Evolutionary conservation across 2,888 invertebrate species (phyloP), one percentile per base, ranked within the genome.

Genomic region (Ichneumon xanthorius): DNA sequence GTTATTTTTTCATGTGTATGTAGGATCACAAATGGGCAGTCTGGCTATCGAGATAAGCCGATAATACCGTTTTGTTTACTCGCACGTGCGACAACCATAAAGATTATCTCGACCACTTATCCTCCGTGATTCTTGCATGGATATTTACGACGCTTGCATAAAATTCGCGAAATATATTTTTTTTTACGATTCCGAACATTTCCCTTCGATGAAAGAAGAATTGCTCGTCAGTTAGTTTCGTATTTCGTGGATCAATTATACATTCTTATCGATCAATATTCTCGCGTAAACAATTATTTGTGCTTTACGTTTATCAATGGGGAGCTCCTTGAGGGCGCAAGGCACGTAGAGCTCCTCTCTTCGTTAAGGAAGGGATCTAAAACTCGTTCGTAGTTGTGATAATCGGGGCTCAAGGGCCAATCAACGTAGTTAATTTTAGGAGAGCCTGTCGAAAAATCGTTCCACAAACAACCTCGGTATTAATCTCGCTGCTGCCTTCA

Each of bases 391-490:
- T 80, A 87, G 79, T 82, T 73, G 86, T 82, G 89, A 88, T 87
- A 89, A 90, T 89, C 89, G 71, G 84, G 86, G 89, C 87, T 90
- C 88, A 88, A 89, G 85, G 83, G 81, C 88, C 88, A 90, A 90
- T 89, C 90, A 88, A 84, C 81, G 81, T 80, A 84, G 87, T 88
- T 91, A 90, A 92, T 92, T 91, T 91, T 76, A 87, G 86, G 84
- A 88, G 80, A 87, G 75, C 67, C 84, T 75, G 87, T 88, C 86
- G 88, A 91, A 92, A 91, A 92, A 92, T 92, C 89, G 88, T 71
- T 91, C 82, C 70, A 88, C 89, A 92, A 91, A 92, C 91, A 92
- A 89, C 90, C 89, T 88, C 86, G 86, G 87, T 85, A 89, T 88
- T 91, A 91, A 92, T 92, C 91, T 88, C 70, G 55, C 68, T 61